Conservation (phyloP, 2,797 vertebrate genomes). For the Xyrichtys novacula region DNA sequence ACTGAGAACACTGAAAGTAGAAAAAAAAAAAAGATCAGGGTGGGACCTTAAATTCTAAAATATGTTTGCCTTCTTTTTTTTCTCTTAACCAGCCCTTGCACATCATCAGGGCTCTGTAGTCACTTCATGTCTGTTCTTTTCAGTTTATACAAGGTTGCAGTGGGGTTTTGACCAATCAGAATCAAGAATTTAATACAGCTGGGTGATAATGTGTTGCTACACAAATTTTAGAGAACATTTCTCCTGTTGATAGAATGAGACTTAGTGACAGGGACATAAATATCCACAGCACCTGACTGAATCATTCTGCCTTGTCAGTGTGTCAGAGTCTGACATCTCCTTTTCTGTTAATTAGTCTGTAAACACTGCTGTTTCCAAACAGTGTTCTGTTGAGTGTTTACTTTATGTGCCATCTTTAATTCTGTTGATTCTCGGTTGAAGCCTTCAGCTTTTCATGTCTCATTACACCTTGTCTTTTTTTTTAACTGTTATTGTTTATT, state of each 20-base stretch:
- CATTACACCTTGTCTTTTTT: not conserved
- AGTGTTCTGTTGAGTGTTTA: not conserved
- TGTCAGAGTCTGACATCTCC: not conserved
- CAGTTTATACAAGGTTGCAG: no score
- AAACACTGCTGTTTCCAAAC: not conserved
- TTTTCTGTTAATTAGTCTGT: not conserved
- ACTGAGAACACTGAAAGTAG: no score
- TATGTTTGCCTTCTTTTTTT: no score
- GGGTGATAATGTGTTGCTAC: not conserved
- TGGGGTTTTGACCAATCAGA: no score
- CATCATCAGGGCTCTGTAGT: no score
- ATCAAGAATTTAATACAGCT: no score
- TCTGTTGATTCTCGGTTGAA: not conserved
- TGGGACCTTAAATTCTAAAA: no score
- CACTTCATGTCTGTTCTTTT: no score
- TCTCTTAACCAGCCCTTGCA: no score
- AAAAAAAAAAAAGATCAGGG: no score
- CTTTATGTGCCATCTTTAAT: not conserved
- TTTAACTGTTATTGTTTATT: not conserved
- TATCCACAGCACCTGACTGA: not conserved
- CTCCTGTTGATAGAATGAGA: not conserved
- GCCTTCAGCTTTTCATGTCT: not conserved
- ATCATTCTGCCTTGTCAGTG: not conserved
- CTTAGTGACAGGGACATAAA: not conserved
- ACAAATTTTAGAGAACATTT: not conserved